phyloP scores from a whole-genome alignment of 2,113 vertebrate species.

The Gallinago undulata region DNA sequence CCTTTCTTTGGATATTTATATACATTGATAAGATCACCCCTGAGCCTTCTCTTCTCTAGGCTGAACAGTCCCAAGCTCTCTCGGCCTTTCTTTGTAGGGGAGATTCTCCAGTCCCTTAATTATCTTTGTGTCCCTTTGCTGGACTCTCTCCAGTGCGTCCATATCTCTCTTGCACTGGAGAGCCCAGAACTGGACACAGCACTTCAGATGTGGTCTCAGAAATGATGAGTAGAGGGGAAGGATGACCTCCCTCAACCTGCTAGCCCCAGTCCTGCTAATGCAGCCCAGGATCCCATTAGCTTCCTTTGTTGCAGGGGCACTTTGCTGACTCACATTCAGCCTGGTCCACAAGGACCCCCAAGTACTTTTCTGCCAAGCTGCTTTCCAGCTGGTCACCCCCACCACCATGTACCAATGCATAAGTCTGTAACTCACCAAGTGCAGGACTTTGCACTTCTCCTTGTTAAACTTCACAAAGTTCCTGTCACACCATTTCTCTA shows the following conservation, averaged over 20 bases:
- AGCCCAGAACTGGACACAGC: not conserved
- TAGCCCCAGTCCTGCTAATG: not conserved
- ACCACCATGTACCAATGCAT: not conserved
- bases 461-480: not conserved
- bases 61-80: not conserved
- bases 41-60: not conserved
- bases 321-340: not conserved
- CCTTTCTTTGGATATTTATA: not conserved
- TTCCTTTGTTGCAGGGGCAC: not conserved
- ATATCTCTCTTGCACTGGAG: not conserved
- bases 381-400: not conserved
- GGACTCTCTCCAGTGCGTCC: not conserved
- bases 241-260: not conserved
- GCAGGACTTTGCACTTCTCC: not conserved
- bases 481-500: not conserved
- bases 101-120: not conserved
- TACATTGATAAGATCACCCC: rapidly evolving
- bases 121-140: not conserved
- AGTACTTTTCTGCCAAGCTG: not conserved
- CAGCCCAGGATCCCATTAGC: not conserved
- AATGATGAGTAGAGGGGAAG: not conserved
- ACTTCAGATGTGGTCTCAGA: not conserved
- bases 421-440: not conserved
- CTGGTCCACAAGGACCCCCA: not conserved
- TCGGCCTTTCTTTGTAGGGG: not conserved